These are phyloP conservation scores for Acanthaster planci DNA, from an alignment of 35 echinoderm and acorn worm species.

Conservation along the genomic window DNA sequence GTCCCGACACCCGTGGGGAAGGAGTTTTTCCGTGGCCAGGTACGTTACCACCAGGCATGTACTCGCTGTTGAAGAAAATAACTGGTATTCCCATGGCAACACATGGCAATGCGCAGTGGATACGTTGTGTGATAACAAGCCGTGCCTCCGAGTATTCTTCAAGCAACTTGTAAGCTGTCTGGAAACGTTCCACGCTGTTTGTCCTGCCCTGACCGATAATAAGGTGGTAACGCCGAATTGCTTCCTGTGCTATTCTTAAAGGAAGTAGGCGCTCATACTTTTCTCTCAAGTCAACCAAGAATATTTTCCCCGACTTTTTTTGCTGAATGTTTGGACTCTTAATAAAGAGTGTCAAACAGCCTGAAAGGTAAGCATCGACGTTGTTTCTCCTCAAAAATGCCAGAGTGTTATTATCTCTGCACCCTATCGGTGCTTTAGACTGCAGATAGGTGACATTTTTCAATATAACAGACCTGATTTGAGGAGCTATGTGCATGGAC, in stretches of 20 bases:
- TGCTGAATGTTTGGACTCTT: neutral
- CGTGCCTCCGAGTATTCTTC: neutral
- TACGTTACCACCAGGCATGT: neutral
- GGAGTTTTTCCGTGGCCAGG: neutral
- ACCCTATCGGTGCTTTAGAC: neutral
- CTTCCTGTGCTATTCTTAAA: neutral
- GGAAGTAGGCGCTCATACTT: neutral
- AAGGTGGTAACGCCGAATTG: neutral
- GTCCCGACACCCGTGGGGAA: neutral
- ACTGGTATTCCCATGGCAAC: slow-evolving; percentile 12
- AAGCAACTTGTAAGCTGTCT: neutral
- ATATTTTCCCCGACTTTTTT: neutral
- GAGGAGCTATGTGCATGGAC: neutral
- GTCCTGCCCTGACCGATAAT: neutral
- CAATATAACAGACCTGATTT: neutral
- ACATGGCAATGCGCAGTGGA: neutral
- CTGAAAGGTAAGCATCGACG: neutral
- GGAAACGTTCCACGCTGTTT: neutral
- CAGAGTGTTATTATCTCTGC: neutral
- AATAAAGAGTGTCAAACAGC: neutral
- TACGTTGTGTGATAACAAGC: neutral
- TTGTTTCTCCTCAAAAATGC: neutral
- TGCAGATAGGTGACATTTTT: neutral
- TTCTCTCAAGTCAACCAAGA: neutral
- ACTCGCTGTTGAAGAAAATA: neutral